Evolutionary conservation across 2,113 vertebrate genomes (phyloP).

Genomic region (Thalassarche chlororhynchos): DNA sequence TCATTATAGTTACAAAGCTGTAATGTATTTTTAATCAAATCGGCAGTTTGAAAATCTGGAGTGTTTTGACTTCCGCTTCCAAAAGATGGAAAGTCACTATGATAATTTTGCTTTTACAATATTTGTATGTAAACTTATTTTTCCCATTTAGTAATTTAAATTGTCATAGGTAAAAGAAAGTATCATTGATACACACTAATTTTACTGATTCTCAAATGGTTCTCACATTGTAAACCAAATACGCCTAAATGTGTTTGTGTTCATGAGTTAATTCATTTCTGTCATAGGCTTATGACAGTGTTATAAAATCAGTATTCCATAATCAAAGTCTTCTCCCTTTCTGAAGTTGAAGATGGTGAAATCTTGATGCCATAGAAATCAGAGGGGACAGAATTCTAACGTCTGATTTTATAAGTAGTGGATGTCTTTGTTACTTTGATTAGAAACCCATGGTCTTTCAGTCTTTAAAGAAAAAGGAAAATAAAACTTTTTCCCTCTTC

Average conservation of each 20-base stretch:
- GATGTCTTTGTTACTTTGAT: background rate
- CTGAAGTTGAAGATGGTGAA: background rate
- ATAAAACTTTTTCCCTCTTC: background rate
- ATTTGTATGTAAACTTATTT: background rate
- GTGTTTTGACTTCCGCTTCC: background rate
- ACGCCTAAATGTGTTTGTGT: background rate
- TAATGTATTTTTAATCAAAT: background rate
- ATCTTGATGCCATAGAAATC: background rate
- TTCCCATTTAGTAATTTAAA: background rate
- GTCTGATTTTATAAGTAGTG: background rate
- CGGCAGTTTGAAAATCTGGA: background rate
- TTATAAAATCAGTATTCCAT: background rate
- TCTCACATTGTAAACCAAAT: background rate
- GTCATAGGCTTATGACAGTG: background rate
- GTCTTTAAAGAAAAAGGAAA: background rate
- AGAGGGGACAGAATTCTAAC: background rate
- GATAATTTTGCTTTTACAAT: background rate
- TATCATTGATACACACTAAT: no score
- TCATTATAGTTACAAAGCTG: background rate
- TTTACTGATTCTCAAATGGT: background rate
- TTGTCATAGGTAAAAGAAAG: background rate
- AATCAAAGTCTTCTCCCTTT: background rate
- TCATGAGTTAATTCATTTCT: background rate
- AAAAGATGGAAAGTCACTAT: no score
- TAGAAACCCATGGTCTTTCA: background rate